Percentiles rank a stretch among this genome's conserved stretches.
Evolutionary conservation across 2,113 vertebrate genomes (phyloP).

Genomic region (Syngnathus typhle): DNA sequence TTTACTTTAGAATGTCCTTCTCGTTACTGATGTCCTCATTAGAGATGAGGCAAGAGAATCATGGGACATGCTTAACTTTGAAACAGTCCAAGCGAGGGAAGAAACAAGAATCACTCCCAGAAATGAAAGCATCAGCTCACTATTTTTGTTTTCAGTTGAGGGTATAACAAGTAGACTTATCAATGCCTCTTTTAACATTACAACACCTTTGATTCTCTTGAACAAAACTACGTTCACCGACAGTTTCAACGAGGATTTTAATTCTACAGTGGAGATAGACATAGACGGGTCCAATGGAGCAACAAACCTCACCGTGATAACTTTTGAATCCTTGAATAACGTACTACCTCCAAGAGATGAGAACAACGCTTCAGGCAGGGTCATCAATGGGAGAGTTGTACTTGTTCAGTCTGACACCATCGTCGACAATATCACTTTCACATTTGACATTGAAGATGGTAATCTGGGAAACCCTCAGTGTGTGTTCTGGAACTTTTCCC

Average conservation of each 20-base stretch:
- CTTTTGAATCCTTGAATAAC: conserved; percentile 50
- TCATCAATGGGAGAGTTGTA: conserved; percentile 71
- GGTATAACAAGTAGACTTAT: background rate
- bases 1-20: conserved; percentile 34
- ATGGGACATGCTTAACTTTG: conserved; percentile 27
- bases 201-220: conserved; percentile 14
- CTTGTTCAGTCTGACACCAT: conserved; percentile 55
- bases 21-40: conserved; percentile 34
- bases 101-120: background rate
- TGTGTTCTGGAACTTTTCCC: conserved; percentile 75
- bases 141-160: conserved; percentile 27
- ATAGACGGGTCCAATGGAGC: conserved; percentile 15
- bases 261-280: conserved; percentile 39
- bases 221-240: conserved; percentile 37
- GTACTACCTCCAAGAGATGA: conserved; percentile 50
- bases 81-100: background rate
- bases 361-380: background rate
- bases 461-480: conserved; percentile 53
- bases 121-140: conserved; percentile 19
- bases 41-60: background rate
- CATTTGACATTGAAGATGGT: conserved; percentile 64
- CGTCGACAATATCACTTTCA: conserved; percentile 54
- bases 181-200: conserved; percentile 15
- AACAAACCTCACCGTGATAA: conserved; percentile 33
- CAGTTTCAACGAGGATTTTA: conserved; percentile 19